Evolutionary conservation across 2,888 invertebrate species (phyloP).

Genomic region (Cyrtodaria siliqua): DNA sequence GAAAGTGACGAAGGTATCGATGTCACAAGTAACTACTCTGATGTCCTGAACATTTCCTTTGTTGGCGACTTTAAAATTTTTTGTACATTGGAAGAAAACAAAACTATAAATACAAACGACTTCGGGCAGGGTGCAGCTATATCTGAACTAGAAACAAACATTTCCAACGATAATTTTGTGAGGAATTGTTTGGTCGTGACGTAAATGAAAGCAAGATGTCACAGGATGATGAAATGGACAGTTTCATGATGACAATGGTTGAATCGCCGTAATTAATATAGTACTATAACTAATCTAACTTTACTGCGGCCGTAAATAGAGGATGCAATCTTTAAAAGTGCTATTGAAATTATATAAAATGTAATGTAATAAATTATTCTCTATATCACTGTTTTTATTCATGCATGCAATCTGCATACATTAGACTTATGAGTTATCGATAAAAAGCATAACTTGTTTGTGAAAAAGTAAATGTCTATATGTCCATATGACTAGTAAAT

Average conservation of each 20-base stretch:
- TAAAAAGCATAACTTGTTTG: too few species aligned
- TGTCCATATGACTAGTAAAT: too few species aligned
- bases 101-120: not conserved
- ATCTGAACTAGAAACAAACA: constrained; percentile 6
- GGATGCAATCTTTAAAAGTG: too few species aligned
- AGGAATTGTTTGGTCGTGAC: constrained; percentile 10
- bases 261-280: too few species aligned
- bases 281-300: too few species aligned
- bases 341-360: too few species aligned
- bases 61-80: constrained; percentile 6
- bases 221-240: constrained; percentile 41
- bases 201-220: constrained; percentile 2
- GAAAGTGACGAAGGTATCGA: constrained; percentile 54
- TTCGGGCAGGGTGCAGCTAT: not conserved
- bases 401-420: too few species aligned
- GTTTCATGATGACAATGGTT: constrained; percentile 21
- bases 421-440: too few species aligned
- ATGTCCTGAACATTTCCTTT: constrained; percentile 39
- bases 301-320: too few species aligned
- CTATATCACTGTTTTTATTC: too few species aligned
- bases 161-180: constrained; percentile 7
- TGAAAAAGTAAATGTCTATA: too few species aligned
- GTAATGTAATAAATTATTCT: too few species aligned
- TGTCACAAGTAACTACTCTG: constrained; percentile 39
- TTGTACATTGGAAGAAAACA: not conserved